phyloP scores from a whole-genome alignment of 2,888 invertebrate species.

The Cataglyphis rosenhaueri region DNA sequence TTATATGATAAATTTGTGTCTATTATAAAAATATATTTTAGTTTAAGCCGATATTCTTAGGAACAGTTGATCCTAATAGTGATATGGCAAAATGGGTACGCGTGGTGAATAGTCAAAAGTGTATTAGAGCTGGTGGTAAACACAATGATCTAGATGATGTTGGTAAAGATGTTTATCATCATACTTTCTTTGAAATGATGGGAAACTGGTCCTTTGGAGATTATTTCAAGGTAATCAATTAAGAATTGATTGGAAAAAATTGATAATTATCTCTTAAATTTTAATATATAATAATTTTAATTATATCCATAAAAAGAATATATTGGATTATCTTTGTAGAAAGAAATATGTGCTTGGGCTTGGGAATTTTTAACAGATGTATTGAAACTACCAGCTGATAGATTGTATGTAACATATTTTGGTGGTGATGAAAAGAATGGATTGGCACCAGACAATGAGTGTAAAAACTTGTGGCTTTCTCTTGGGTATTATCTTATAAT shows the following conservation, averaged over 20 bases:
- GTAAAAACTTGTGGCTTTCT: slow-evolving; percentile 92
- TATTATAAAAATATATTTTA: slow-evolving; percentile 79
- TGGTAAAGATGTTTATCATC: slow-evolving; percentile 99
- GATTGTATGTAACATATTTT: slow-evolving; percentile 99
- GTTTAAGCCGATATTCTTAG: slow-evolving; percentile 99
- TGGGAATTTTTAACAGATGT: slow-evolving; percentile 97
- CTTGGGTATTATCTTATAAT: slow-evolving; percentile 87
- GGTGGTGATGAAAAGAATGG: slow-evolving; percentile 95
- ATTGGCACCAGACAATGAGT: slow-evolving; percentile 96
- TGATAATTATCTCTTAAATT: slow-evolving; percentile 23
- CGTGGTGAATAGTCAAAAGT: slow-evolving; percentile 98
- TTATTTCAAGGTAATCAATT: slow-evolving; percentile 93
- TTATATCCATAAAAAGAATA: background rate
- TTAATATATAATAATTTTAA: slow-evolving; percentile 21
- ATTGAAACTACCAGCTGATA: slow-evolving; percentile 92
- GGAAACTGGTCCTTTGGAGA: slow-evolving; percentile 99
- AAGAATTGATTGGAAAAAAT: background rate
- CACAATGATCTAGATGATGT: slow-evolving; percentile 99
- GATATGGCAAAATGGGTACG: slow-evolving; percentile 96
- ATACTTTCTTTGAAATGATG: slow-evolving; percentile 99
- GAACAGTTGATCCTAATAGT: slow-evolving; percentile 97
- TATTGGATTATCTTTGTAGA: slow-evolving; percentile 85
- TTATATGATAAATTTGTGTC: background rate
- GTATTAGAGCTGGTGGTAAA: slow-evolving; percentile 99
- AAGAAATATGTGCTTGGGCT: slow-evolving; percentile 98